Base-by-base conservation (phyloP, 2,888 invertebrate species). In the Xestia rhomboidea region DNA sequence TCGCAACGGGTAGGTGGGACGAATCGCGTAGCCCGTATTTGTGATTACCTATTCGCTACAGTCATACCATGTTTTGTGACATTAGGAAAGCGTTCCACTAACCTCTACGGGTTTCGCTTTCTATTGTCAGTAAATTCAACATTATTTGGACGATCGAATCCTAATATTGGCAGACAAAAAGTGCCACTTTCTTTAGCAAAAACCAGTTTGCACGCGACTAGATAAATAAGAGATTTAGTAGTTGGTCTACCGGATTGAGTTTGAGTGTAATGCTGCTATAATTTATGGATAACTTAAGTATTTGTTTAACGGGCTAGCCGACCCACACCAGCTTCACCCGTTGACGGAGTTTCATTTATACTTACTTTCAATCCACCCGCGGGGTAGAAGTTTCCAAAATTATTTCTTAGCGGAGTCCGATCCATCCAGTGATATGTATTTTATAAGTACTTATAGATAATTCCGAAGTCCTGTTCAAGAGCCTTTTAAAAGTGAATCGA, bases 41-140 rank as follows among this genome's bases (percentile, higher is more conserved):
- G 81, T 89, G 85, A 93, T 94, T 93, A 92, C 79, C 87, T 83
- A 91, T 94, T 94, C 86, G 94, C 89, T 90, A 92, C 93, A 91
- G 91, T 88, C 84, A 86, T 86, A 88, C 87, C 84, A 79, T 83
- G 84, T 87, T 86, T 89, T 92, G 90, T 91, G 88, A 92, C 88
- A 89, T 89, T 89, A 91, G 86, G 90, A 92, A 92, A 92, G 88
- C 91, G 94, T 91, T 92, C 93, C 89, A 93, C 93, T 94, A 88
- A 94, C 93, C 93, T 91, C 89, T 67, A 87, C 81, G 67, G 77
- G 89, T 92, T 94, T 93, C 93, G 89, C 93, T 95, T 95, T 94
- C 94, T 91, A 92, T 91, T 89, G 89, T 90, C 69, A 49, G 60
- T 67, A 85, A 81, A 85, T 86, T 60, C 72, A 78, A 77, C 69